phyloP scores from a whole-genome alignment of 1,140 invertebrate species.

The Drosophila sproati region DNA sequence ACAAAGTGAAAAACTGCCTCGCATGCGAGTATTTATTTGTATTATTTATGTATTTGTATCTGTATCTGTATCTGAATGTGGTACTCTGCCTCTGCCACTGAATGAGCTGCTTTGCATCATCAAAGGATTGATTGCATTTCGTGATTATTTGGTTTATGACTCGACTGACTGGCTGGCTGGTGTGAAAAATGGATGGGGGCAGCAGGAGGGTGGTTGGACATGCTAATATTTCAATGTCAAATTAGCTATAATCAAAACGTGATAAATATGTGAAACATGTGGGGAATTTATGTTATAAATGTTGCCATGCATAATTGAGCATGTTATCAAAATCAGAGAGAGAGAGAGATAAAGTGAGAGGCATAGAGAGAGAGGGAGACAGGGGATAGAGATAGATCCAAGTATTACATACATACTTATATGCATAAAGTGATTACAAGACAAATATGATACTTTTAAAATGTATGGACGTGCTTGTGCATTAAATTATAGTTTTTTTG shows the following conservation, averaged over 20 bases:
- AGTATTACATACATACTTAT: not conserved
- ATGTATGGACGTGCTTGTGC: too few relatives aligned
- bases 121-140: slow-evolving; percentile 75
- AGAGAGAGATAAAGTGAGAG: not conserved
- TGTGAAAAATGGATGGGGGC: not conserved
- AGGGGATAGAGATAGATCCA: slow-evolving; percentile 8
- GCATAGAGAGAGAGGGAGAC: not conserved
- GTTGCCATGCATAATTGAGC: slow-evolving; percentile 39
- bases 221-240: slow-evolving; percentile 78
- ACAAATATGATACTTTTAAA: slow-evolving; percentile 1
- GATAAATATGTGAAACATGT: slow-evolving; percentile 73
- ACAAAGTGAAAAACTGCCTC: slow-evolving; percentile 53
- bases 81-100: not conserved
- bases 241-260: slow-evolving; percentile 75
- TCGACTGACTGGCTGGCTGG: too few relatives aligned
- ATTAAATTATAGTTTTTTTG: too few relatives aligned
- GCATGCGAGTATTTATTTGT: slow-evolving; percentile 47
- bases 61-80: slow-evolving; percentile 20
- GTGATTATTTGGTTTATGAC: slow-evolving; percentile 49
- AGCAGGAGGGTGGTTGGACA: slow-evolving; percentile 2
- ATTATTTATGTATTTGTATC: slow-evolving; percentile 69
- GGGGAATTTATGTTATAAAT: slow-evolving; percentile 33
- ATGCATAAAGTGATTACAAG: slow-evolving; percentile 12
- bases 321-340: slow-evolving; percentile 30
- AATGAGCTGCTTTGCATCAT: slow-evolving; percentile 19